Percentiles rank a stretch among this genome's conserved stretches.
These are phyloP conservation scores for Anguilla marmorata DNA, from an alignment of 2,797 vertebrate genomes.

Conservation along the genomic window DNA sequence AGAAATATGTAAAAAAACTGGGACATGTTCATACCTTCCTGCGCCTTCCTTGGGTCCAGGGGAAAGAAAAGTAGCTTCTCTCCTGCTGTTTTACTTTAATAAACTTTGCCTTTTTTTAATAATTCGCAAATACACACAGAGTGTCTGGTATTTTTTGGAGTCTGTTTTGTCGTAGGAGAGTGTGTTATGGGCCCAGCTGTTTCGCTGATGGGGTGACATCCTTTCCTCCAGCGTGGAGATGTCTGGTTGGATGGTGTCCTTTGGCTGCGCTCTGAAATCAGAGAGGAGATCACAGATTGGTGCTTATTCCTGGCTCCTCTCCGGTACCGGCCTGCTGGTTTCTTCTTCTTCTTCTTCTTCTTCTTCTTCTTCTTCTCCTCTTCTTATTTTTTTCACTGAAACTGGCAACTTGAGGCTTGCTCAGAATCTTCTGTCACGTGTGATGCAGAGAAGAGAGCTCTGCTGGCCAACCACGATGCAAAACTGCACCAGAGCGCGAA, in stretches of 20 bases:
- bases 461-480: background rate
- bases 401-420: background rate
- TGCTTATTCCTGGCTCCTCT: background rate
- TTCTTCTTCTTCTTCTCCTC: background rate
- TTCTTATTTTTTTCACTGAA: too few relatives aligned
- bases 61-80: too few relatives aligned
- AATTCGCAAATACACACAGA: too few relatives aligned
- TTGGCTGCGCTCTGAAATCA: background rate
- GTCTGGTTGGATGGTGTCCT: background rate
- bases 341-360: background rate
- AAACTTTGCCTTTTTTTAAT: too few relatives aligned
- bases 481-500: background rate
- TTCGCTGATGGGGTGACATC: background rate
- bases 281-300: background rate
- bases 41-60: too few relatives aligned
- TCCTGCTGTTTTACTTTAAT: too few relatives aligned
- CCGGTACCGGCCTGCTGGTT: background rate
- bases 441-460: background rate
- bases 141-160: background rate
- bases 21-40: too few relatives aligned
- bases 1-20: too few relatives aligned
- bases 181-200: background rate
- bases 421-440: background rate
- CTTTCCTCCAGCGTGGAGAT: background rate
- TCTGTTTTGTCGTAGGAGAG: background rate